phyloP scores from a whole-genome alignment of 2,113 vertebrate species.

The Sialia sialis region DNA sequence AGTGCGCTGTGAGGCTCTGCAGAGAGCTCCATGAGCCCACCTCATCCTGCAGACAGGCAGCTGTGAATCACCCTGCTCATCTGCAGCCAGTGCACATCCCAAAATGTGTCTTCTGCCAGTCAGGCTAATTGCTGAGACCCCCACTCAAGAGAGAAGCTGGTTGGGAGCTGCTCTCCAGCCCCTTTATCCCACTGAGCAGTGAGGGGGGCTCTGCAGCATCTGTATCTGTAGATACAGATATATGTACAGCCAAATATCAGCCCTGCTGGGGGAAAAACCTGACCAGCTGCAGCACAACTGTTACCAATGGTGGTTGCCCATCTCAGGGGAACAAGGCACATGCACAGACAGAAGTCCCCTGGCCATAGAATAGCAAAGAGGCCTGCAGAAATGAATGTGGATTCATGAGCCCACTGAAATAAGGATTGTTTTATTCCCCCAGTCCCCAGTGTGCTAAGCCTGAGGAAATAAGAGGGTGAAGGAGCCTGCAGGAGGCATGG shows the following conservation, averaged over 20 bases:
- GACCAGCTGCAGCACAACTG: not conserved
- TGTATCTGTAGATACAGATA: too few species aligned
- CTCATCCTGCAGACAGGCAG: slow-evolving; percentile 7
- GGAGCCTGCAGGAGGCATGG: not conserved
- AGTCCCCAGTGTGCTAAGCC: rapidly evolving
- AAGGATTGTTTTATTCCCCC: not conserved
- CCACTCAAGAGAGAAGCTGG: not conserved
- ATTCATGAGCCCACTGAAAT: not conserved
- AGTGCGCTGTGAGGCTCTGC: not conserved
- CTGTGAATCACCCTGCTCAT: not conserved
- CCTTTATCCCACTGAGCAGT: rapidly evolving
- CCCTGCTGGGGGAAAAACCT: not conserved
- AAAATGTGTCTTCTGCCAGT: not conserved
- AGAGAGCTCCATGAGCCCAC: not conserved
- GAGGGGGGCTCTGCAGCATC: not conserved
- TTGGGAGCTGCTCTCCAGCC: not conserved
- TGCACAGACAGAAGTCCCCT: not conserved
- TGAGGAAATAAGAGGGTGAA: not conserved
- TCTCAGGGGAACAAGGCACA: not conserved
- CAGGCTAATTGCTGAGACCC: not conserved
- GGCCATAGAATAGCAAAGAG: not conserved
- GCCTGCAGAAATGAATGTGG: not conserved
- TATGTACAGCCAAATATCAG: not conserved
- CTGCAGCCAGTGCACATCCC: not conserved
- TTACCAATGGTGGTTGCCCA: not conserved